These are phyloP conservation scores for Lutjanus campechanus DNA, from an alignment of 2,797 vertebrate species.

Conservation along the genomic window DNA sequence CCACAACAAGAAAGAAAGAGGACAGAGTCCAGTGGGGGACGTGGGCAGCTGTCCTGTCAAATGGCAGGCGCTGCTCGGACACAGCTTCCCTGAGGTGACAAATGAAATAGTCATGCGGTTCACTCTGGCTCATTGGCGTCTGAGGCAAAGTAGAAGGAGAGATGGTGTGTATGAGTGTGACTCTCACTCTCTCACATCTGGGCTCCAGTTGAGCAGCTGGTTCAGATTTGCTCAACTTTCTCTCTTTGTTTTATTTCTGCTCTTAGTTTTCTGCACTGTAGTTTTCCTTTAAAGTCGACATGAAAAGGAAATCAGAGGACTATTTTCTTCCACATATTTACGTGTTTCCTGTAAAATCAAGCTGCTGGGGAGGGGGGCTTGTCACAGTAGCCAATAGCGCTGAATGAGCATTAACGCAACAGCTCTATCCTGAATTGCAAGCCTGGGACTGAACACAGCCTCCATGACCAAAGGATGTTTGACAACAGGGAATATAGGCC, in stretches of 20 bases:
- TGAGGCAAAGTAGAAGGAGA: conserved; percentile 34
- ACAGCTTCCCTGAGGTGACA: conserved; percentile 57
- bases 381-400: too few relatives aligned
- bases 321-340: too few relatives aligned
- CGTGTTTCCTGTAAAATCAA: too few relatives aligned
- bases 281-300: conserved; percentile 23
- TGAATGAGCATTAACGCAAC: too few relatives aligned
- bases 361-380: too few relatives aligned
- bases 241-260: conserved; percentile 49
- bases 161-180: conserved; percentile 31
- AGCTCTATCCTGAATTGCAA: too few relatives aligned
- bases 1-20: conserved; percentile 22
- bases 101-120: conserved; percentile 57
- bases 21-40: conserved; percentile 17
- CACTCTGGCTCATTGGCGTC: conserved; percentile 30
- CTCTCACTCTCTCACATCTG: conserved; percentile 68
- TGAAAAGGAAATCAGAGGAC: too few relatives aligned
- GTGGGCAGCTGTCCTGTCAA: conserved; percentile 50
- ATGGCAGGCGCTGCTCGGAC: conserved; percentile 23
- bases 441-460: too few relatives aligned
- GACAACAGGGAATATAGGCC: too few relatives aligned
- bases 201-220: conserved; percentile 74
- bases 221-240: conserved; percentile 73
- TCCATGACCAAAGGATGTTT: too few relatives aligned
- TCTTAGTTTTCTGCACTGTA: conserved; percentile 18